Evolutionary conservation across 2,888 invertebrate species (phyloP).

Genomic region (Pinctada fucata): DNA sequence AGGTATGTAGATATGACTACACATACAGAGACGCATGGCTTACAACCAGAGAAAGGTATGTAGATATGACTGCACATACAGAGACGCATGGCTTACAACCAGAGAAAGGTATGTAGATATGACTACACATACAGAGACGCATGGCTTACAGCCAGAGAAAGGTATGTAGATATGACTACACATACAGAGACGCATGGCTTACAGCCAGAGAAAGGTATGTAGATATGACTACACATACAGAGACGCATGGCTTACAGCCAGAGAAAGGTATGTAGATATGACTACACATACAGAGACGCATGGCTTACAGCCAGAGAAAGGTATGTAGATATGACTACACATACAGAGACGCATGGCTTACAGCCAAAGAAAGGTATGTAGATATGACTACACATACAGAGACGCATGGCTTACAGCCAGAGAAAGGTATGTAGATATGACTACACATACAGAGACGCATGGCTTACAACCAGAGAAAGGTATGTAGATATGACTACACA

Average conservation of each 20-base stretch:
- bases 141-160: constrained; percentile 66
- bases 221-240: constrained; percentile 68
- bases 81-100: constrained; percentile 62
- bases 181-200: constrained; percentile 67
- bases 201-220: constrained; percentile 68
- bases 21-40: constrained; percentile 65
- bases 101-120: constrained; percentile 73
- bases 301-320: constrained; percentile 67
- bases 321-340: constrained; percentile 66
- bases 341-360: constrained; percentile 65
- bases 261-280: constrained; percentile 72
- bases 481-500: constrained; percentile 68
- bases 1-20: constrained; percentile 67
- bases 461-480: constrained; percentile 68
- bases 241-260: constrained; percentile 60
- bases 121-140: constrained; percentile 66
- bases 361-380: constrained; percentile 69
- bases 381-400: constrained; percentile 69
- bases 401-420: constrained; percentile 60
- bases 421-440: constrained; percentile 70
- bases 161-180: constrained; percentile 65
- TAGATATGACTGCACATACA: constrained; percentile 67
- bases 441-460: constrained; percentile 65
- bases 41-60: constrained; percentile 68
- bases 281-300: constrained; percentile 66